Base-by-base conservation (phyloP, 1,140 invertebrate species). In the Orius insidiosus region DNA sequence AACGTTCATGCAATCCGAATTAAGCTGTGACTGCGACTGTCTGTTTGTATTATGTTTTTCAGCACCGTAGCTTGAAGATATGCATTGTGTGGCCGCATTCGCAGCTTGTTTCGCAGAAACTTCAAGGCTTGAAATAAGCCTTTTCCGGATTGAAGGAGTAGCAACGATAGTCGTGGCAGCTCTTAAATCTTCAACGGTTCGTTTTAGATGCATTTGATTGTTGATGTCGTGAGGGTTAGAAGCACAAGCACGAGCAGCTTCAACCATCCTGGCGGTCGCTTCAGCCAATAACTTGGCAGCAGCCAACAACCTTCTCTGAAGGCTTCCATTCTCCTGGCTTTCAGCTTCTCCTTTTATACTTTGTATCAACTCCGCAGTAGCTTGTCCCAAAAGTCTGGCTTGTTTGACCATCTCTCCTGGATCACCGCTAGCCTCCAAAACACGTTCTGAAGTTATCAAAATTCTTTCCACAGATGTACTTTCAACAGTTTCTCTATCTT, bases 291-390 rank as follows among this genome's bases (percentile, higher is more conserved):
- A 68, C 62, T 93, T 95, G 4, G 90, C 88, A 0, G 90, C 90
- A 0, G 88, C 89, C 35, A 97, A 62, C 5, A 98, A 61, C 50
- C 88, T 73, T 45, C 85, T 75, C 58, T 98, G 92, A 11, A 85
- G 71, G 41, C 96, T 89, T 0, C 82, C 78, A 62, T 93, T 86
- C 0, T 82, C 75, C 53, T 90, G 78, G 34, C 72, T 72, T 54
- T 94, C 88, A 0, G 93, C 94, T 60, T 97, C 88, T n/a, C n/a
- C n/a, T 66, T 94, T 93, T 51, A 95, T 96, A 47, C 80, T 85
- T 59, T 88, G 82, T 43, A 95, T 93, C 2, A 96, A 68, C 44
- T 88, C 77, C 0, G 90, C 85, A 0, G 90, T 94, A 7, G 88
- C 89, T 64, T 92, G 83, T 4, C 88, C 88, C 24, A 96, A 65